Conservation (phyloP, 1,140 invertebrate genomes). For the Tetranychus cinnabarinus region DNA sequence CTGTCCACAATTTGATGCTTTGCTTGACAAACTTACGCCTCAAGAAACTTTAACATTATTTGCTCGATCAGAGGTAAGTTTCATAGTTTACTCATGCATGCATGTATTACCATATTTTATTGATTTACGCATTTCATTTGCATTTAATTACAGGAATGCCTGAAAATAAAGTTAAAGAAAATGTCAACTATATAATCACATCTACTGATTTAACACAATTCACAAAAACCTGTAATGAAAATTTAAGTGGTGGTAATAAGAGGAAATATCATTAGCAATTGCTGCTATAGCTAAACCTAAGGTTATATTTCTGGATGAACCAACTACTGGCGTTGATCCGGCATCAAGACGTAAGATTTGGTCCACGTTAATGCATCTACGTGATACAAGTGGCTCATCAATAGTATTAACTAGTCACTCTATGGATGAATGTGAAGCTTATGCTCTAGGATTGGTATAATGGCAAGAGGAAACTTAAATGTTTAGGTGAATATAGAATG, state of each 20-base stretch:
- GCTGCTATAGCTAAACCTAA: slow-evolving; percentile 42
- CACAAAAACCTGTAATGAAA: neutral
- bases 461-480: slow-evolving; percentile 58
- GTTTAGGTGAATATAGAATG: slow-evolving; percentile 35
- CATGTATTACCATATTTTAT: neutral
- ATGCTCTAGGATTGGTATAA: slow-evolving; percentile 58
- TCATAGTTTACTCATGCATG: too few species aligned
- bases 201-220: neutral
- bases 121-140: neutral
- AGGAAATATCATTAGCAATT: slow-evolving; percentile 79
- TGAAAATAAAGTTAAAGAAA: neutral
- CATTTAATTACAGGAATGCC: neutral
- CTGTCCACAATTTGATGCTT: slow-evolving; percentile 41
- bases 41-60: neutral
- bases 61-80: neutral
- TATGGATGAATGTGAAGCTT: slow-evolving; percentile 69
- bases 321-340: slow-evolving; percentile 32
- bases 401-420: slow-evolving; percentile 8
- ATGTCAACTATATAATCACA: neutral
- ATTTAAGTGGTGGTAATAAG: slow-evolving; percentile 55
- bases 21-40: slow-evolving; percentile 45
- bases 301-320: slow-evolving; percentile 32
- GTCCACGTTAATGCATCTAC: slow-evolving; percentile 15
- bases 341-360: slow-evolving; percentile 26
- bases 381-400: neutral